Evolutionary conservation across 2,113 vertebrate species (phyloP).

Genomic region (Chionomys nivalis): DNA sequence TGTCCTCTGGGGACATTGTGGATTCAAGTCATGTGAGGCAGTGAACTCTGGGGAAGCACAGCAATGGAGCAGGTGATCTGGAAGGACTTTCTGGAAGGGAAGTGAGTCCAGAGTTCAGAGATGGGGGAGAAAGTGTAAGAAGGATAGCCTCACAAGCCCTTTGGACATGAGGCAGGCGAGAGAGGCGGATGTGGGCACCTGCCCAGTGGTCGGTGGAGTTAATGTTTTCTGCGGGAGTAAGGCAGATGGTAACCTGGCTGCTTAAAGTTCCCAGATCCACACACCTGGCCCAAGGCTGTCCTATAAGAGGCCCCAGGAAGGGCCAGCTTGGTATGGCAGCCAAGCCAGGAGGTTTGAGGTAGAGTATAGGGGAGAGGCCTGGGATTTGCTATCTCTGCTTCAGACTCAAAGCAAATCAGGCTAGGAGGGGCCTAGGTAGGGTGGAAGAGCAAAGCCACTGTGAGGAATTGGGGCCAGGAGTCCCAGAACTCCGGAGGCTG

Average conservation of each 20-base stretch:
- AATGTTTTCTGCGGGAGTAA: neutral
- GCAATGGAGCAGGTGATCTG: no score
- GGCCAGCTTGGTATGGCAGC: neutral
- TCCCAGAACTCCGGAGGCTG: neutral
- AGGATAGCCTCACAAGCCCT: neutral
- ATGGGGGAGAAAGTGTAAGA: fast-evolving
- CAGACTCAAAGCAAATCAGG: neutral
- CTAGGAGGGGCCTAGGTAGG: no score
- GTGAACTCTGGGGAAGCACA: neutral
- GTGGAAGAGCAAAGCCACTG: fast-evolving
- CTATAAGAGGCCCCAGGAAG: neutral
- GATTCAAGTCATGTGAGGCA: neutral
- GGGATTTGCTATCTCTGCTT: neutral
- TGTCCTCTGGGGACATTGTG: neutral
- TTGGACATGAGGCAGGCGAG: neutral
- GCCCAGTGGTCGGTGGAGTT: neutral
- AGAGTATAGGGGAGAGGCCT: neutral
- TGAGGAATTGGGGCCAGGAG: neutral
- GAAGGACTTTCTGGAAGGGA: slow-evolving; percentile 2
- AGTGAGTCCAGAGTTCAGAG: neutral
- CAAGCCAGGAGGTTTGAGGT: neutral
- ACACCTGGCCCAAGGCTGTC: neutral
- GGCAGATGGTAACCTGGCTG: neutral
- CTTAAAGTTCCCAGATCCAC: neutral
- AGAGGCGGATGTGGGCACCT: fast-evolving